phyloP scores from a whole-genome alignment of 2,797 vertebrate species.

The Tiaroga cobitis region DNA sequence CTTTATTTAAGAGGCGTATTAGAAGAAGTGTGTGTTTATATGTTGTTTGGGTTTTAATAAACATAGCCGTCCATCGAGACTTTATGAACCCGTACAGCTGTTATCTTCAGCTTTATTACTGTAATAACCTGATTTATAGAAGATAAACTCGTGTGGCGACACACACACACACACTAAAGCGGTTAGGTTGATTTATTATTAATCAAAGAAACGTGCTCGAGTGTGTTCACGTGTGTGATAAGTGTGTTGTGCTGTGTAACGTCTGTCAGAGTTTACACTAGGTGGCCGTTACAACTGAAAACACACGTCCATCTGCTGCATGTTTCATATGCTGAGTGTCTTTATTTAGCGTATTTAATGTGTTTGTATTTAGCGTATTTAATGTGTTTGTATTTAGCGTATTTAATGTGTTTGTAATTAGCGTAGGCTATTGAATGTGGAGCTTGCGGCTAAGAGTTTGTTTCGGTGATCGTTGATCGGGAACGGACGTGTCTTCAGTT shows the following conservation, averaged over 20 bases:
- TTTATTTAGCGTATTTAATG: background rate
- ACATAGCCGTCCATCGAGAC: background rate
- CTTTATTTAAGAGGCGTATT: background rate
- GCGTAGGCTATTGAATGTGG: background rate
- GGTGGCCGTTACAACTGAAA: too few relatives aligned
- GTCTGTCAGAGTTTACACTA: too few relatives aligned
- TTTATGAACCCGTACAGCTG: background rate
- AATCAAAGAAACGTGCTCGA: background rate
- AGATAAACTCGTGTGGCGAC: background rate
- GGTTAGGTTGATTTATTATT: slow-evolving; percentile 1
- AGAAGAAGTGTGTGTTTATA: background rate
- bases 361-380: background rate
- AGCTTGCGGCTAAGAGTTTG: background rate
- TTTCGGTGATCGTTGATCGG: background rate
- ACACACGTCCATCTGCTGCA: background rate
- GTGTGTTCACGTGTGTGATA: background rate
- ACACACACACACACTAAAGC: background rate
- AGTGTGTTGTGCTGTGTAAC: background rate
- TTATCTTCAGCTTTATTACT: slow-evolving; percentile 16
- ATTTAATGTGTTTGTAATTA: background rate
- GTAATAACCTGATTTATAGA: slow-evolving; percentile 18
- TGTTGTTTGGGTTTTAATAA: background rate
- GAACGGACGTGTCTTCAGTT: background rate
- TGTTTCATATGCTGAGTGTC: background rate
- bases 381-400: background rate